Base-by-base conservation (phyloP, 2,888 invertebrate genomes). In the Gastracanthus pulcherrimus region DNA sequence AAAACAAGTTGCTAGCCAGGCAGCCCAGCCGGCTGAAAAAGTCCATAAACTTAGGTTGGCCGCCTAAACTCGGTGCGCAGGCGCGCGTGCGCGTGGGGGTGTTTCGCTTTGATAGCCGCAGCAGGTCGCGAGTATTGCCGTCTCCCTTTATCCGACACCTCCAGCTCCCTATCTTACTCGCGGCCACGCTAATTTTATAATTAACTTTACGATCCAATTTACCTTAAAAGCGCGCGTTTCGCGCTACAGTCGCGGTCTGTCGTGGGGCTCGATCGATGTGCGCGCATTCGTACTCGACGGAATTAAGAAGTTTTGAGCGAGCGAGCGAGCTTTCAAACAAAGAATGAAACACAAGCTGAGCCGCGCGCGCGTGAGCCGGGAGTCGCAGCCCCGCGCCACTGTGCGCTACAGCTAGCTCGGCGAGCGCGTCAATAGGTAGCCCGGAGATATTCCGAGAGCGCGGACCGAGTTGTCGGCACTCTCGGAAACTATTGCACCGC, bases 121-220 rank as follows among this genome's bases (percentile, higher is more conserved):
- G 60, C 16, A 36, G 7, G 26, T 11, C 41, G 16, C 29, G n/a
- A n/a, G n/a, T n/a, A n/a, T n/a, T 19, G 11, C 29, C 19, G n/a
- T 16, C 38, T 41, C 19, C 6, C 13, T 19, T 31, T 29, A 31
- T 38, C 31, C 26, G 16, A 36, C 55, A 31, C 58, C 26, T 58
- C 16, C 13, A 26, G 4, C 23, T 48, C 16, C 1, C 29, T 9
- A 7, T 11, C 36, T 31, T 23, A 23, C 16, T n/a, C 55, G 51
- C 23, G 34, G 29, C 13, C 16, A 23, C 19, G 64, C 36, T 76
- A 64, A 80, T 81, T 71, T 76, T 29, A 16, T 66, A 81, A 81
- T 76, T 58, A 76, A 76, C 29, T 76, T 81, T 64, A 38, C 34
- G 71, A 72, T 48, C 45, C 58, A 66, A 76, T 55, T 64, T 19